Conservation (phyloP, 2,888 invertebrate species). For the Pasiphila rectangulata region DNA sequence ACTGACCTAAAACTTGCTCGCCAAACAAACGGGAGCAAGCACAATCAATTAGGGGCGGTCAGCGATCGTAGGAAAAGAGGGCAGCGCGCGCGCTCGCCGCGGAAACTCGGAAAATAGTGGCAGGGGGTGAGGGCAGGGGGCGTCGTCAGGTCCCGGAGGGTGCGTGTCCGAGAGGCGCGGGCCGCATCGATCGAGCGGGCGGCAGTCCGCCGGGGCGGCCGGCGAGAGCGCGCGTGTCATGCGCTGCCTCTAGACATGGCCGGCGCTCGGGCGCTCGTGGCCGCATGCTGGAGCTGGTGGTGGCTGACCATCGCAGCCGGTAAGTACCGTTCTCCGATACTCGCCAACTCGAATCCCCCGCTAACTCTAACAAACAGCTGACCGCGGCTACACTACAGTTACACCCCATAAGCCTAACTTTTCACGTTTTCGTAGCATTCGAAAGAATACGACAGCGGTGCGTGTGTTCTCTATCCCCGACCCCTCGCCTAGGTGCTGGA, state of each 20-base stretch:
- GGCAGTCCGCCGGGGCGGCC: conserved; percentile 79
- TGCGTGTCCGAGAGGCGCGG: conserved; percentile 63
- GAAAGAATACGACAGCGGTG: conserved; percentile 42
- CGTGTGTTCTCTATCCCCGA: conserved; percentile 48
- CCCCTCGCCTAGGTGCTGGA: conserved; percentile 41
- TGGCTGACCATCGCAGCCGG: conserved; percentile 78
- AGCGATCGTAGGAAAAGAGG: conserved; percentile 77
- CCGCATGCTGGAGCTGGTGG: conserved; percentile 79
- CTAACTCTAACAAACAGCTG: conserved; percentile 53
- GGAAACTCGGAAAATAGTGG: conserved; percentile 76
- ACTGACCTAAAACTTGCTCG: conserved; percentile 77
- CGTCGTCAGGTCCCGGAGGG: conserved; percentile 65
- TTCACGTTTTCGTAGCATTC: conserved; percentile 52
- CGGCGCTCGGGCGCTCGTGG: conserved; percentile 81
- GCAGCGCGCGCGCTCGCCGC: conserved; percentile 82
- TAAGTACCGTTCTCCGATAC: conserved; percentile 52
- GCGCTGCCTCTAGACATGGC: conserved; percentile 78
- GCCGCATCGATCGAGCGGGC: conserved; percentile 65
- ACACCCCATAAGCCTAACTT: conserved; percentile 45
- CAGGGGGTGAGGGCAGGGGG: conserved; percentile 51
- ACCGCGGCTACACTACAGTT: conserved; percentile 45
- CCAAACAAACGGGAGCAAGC: conserved; percentile 72
- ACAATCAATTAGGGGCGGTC: conserved; percentile 80
- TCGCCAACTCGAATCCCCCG: conserved; percentile 13
- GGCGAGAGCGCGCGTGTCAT: conserved; percentile 79